phyloP scores from a whole-genome alignment of 2,797 vertebrate species.

The Pristis pectinata region DNA sequence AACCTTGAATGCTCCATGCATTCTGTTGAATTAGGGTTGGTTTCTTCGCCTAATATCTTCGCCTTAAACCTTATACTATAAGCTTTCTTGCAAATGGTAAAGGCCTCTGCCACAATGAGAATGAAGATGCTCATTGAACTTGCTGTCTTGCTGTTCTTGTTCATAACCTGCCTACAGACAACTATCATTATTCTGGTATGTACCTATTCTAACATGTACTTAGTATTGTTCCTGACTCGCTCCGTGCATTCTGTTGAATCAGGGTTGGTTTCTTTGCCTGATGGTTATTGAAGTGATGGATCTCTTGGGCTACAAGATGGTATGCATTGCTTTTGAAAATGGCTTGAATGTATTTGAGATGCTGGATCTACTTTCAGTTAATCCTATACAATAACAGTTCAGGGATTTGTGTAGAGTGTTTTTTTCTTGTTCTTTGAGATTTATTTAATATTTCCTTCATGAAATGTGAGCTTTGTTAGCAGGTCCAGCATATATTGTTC shows the following conservation, averaged over 20 bases:
- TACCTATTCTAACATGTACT: background rate
- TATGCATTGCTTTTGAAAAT: background rate
- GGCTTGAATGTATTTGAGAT: background rate
- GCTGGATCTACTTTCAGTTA: too few relatives aligned
- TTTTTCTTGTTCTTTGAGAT: background rate
- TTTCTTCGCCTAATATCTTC: too few relatives aligned
- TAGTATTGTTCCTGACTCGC: background rate
- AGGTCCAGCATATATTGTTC: too few relatives aligned
- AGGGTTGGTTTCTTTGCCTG: background rate
- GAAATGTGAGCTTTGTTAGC: too few relatives aligned
- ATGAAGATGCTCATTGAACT: background rate
- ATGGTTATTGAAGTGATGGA: background rate
- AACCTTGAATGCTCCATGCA: too few relatives aligned
- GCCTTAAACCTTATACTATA: too few relatives aligned
- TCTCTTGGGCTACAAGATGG: background rate
- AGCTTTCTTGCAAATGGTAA: background rate
- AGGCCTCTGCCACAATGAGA: too few relatives aligned
- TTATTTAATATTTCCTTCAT: too few relatives aligned
- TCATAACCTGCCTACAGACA: background rate
- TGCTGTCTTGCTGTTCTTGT: background rate
- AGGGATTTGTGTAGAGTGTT: too few relatives aligned
- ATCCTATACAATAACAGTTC: too few relatives aligned
- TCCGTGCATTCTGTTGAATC: background rate
- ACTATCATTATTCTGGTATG: background rate
- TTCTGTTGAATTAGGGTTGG: too few relatives aligned